A percentile compares a stretch with the other conserved stretches of the same genome.
Evolutionary conservation across 37 sponge, comb jelly and placozoan species (phyloP).

Genomic region (Sycon ciliatum): DNA sequence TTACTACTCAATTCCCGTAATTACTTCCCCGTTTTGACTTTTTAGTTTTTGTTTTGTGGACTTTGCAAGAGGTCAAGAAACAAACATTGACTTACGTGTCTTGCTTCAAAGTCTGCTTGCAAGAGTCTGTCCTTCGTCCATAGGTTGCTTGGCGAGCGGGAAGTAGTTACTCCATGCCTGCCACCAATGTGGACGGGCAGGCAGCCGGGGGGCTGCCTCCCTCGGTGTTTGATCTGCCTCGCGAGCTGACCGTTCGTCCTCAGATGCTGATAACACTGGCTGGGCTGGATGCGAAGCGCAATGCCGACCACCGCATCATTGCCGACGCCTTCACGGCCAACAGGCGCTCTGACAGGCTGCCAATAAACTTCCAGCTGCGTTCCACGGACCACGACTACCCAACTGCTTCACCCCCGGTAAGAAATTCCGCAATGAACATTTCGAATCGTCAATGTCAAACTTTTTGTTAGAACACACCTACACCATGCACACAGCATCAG

Average conservation of each 20-base stretch:
- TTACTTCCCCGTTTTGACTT: too few species aligned
- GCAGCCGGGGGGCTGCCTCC: too few species aligned
- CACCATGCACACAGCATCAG: not conserved
- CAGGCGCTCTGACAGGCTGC: conserved; percentile 37
- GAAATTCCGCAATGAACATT: not conserved
- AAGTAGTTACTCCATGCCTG: too few species aligned
- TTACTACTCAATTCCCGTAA: too few species aligned
- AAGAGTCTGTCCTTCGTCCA: too few species aligned
- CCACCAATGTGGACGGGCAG: too few species aligned
- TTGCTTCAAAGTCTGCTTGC: too few species aligned
- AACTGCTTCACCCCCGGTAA: not conserved
- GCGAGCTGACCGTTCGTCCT: conserved; percentile 45
- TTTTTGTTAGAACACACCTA: too few species aligned
- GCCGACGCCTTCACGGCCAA: conserved; percentile 68
- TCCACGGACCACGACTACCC: conserved; percentile 51
- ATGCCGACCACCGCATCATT: conserved; percentile 72
- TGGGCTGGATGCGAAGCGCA: conserved; percentile 67
- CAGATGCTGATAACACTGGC: conserved; percentile 57
- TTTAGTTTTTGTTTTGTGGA: too few species aligned
- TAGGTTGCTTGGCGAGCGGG: too few species aligned
- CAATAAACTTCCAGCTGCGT: conserved; percentile 37
- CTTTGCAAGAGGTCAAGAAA: too few species aligned
- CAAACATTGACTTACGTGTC: too few species aligned
- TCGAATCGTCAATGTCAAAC: not conserved
- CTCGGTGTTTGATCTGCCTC: conserved; percentile 38